These are phyloP conservation scores for Cataglyphis albicans DNA, from an alignment of 2,888 invertebrate genomes.

Conservation along the genomic window DNA sequence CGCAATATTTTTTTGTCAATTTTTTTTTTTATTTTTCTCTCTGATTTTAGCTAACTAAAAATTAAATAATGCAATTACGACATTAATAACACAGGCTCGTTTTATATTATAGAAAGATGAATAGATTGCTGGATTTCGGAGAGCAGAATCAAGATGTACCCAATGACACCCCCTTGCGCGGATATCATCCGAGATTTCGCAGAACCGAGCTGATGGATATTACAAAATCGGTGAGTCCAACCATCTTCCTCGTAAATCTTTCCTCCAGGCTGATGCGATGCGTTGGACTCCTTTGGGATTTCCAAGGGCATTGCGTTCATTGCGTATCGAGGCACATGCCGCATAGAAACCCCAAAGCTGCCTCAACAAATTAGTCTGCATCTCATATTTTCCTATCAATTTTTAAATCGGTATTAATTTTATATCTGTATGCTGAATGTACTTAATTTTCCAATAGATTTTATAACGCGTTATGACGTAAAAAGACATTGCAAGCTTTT, in stretches of 20 bases:
- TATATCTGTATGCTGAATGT: neutral
- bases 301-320: slow-evolving; percentile 93
- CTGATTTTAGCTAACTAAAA: neutral
- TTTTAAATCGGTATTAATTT: neutral
- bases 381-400: neutral
- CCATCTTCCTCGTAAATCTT: neutral
- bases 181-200: slow-evolving; percentile 60
- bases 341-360: slow-evolving; percentile 93
- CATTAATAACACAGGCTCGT: neutral
- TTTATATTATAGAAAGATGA: slow-evolving; percentile 15
- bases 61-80: neutral
- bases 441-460: neutral
- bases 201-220: slow-evolving; percentile 72
- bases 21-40: neutral
- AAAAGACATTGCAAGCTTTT: neutral
- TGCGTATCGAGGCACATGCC: slow-evolving; percentile 90
- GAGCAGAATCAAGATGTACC: slow-evolving; percentile 41
- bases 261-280: slow-evolving; percentile 62
- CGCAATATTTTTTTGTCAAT: neutral
- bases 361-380: slow-evolving; percentile 86
- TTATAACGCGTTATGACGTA: neutral
- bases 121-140: neutral
- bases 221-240: slow-evolving; percentile 73
- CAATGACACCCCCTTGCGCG: slow-evolving; percentile 72
- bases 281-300: slow-evolving; percentile 92